Evolutionary conservation across 2,113 vertebrate species (phyloP), one percentile per base, ranked within the genome.

Genomic region (Sigmodon hispidus): DNA sequence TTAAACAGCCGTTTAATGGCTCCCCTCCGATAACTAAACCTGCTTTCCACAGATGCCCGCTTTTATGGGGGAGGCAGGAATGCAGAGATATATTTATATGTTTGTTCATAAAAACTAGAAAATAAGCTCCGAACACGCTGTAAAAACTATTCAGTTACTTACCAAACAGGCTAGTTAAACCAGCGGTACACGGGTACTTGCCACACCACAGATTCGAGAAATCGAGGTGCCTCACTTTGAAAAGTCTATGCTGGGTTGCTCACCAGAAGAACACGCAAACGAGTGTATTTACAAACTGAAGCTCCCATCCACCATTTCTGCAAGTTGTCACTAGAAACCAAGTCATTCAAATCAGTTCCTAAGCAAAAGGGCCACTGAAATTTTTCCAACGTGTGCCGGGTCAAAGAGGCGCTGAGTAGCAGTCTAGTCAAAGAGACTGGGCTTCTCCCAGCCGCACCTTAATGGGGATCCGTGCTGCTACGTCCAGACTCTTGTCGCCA

Each of bases 111-210:
- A 98, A 98, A 98, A 96, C 63, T 96, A 92, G 96, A 98, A 98
- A 98, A 98, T 97, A 97, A 98, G 96, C 89, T 98, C 92, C 3
- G 95, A 98, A 98, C 96, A 97, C 86, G 97, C 97, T 95, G 96
- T 98, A 98, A 98, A 98, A 98, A 98, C 98, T 95, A 98, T 96
- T 98, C 92, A 19, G 97, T 98, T 98, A 99, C 98, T 99, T 98
- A 99, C 98, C 98, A 45, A 92, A 96, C 96, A 89, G 94, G 88
- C 89, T 94, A 91, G 93, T 61, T 96, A 97, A 97, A 96, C 63
- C 84, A 83, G 94, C 36, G 52, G 16, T 93, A 96, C 94, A 94
- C 90, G 1, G 70, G 85, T 81, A 75, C 67, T 87, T 48, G 93
- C 96, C 83, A 76, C 86, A 0, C 5, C 48, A 94, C 83, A 19